A percentile compares a stretch with the other conserved stretches of the same genome.
These are phyloP conservation scores for Nemoura dubitans DNA, from an alignment of 2,888 invertebrate genomes.

Conservation along the genomic window DNA sequence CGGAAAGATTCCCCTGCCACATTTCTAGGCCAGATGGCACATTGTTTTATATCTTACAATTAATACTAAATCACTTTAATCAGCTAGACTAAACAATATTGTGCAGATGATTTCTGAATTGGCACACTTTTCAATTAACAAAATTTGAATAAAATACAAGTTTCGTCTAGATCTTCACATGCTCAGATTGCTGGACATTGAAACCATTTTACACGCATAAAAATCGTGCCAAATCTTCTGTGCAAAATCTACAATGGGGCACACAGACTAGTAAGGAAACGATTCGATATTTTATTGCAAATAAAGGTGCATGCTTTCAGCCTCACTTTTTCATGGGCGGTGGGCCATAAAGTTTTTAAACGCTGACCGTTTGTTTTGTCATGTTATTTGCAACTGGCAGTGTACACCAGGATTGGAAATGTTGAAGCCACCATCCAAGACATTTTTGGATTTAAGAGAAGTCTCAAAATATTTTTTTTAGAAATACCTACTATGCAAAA, in stretches of 20 bases:
- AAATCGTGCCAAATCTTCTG: not conserved
- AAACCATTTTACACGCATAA: not conserved
- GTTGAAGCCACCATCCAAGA: not conserved
- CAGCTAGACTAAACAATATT: conserved; percentile 35
- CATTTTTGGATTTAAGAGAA: not conserved
- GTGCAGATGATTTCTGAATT: conserved; percentile 26
- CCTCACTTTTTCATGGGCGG: not conserved
- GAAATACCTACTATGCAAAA: not conserved
- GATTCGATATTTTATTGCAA: not conserved
- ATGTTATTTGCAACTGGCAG: conserved; percentile 12
- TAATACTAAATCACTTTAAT: conserved; percentile 27
- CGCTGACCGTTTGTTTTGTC: not conserved
- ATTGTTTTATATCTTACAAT: not conserved
- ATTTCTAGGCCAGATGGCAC: not conserved
- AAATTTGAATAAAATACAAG: not conserved
- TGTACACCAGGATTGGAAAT: not conserved
- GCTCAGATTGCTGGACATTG: not conserved
- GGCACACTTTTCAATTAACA: conserved; percentile 19
- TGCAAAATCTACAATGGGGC: not conserved
- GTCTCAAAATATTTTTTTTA: not conserved
- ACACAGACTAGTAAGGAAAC: conserved; percentile 12
- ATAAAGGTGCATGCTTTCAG: not conserved
- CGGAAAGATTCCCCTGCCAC: not conserved
- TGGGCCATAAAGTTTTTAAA: not conserved
- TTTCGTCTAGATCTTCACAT: not conserved